phyloP scores from a whole-genome alignment of 2,888 invertebrate species.

The Drosophila tanythrix region DNA sequence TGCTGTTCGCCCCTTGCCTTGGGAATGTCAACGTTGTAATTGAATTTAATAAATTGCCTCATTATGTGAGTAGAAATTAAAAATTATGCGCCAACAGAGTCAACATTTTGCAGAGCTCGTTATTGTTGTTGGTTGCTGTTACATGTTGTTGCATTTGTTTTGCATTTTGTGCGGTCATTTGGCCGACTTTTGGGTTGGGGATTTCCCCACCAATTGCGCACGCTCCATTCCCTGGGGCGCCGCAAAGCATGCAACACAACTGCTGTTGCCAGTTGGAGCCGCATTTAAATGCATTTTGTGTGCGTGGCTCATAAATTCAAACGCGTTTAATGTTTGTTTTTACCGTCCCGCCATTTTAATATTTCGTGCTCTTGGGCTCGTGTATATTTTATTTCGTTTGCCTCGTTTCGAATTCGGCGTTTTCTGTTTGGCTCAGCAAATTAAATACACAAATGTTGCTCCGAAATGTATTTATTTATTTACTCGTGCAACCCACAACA shows the following conservation, averaged over 20 bases:
- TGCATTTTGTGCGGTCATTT: slow-evolving; percentile 77
- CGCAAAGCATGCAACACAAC: slow-evolving; percentile 48
- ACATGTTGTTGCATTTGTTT: slow-evolving; percentile 58
- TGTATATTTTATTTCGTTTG: slow-evolving; percentile 57
- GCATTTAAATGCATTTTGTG: slow-evolving; percentile 79
- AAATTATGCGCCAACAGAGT: slow-evolving; percentile 63
- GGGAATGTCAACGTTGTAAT: slow-evolving; percentile 84
- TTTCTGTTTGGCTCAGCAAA: slow-evolving; percentile 68
- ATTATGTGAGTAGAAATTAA: slow-evolving; percentile 81
- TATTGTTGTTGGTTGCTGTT: slow-evolving; percentile 40
- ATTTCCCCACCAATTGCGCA: slow-evolving; percentile 13
- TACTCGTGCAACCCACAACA: slow-evolving; percentile 42
- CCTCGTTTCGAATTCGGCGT: slow-evolving; percentile 22
- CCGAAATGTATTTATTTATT: slow-evolving; percentile 67
- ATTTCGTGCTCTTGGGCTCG: slow-evolving; percentile 45
- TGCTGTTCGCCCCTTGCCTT: slow-evolving; percentile 16
- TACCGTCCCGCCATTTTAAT: slow-evolving; percentile 55
- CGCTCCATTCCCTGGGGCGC: slow-evolving; percentile 25
- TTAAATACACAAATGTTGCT: slow-evolving; percentile 67
- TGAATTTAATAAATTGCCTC: slow-evolving; percentile 85
- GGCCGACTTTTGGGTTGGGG: slow-evolving; percentile 47
- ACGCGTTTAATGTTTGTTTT: slow-evolving; percentile 76
- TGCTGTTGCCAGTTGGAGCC: slow-evolving; percentile 44
- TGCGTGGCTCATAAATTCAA: slow-evolving; percentile 73
- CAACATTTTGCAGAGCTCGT: slow-evolving; percentile 39